Conservation (phyloP, 2,797 vertebrate genomes). For the Paedocypris micromegethes region DNA sequence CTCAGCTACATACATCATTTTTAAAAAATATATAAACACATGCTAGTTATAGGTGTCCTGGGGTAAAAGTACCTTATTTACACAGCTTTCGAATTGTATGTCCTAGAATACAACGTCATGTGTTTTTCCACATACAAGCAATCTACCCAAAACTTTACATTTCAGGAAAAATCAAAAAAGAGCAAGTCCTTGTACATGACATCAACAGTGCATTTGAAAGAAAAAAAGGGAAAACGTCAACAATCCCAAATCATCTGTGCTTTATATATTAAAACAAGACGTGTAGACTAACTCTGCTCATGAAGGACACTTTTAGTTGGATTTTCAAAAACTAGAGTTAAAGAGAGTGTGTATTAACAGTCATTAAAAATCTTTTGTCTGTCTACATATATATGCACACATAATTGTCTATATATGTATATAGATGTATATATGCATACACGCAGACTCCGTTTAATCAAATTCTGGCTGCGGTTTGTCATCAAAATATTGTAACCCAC, state of each 20-base stretch:
- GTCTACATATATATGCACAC: conserved; percentile 13
- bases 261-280: conserved; percentile 62
- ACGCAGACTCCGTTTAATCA: conserved; percentile 27
- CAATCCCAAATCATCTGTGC: conserved; percentile 51
- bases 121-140: conserved; percentile 52
- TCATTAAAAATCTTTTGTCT: conserved; percentile 32
- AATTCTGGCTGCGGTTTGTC: conserved; percentile 39
- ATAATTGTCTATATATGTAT: no score
- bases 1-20: conserved; percentile 64
- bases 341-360: no score
- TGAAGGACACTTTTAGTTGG: conserved; percentile 72
- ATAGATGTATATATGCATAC: no score
- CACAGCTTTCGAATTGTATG: conserved; percentile 51
- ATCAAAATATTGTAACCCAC: conserved; percentile 36
- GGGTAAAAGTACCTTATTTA: conserved; percentile 59
- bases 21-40: conserved; percentile 77
- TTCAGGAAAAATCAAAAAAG: conserved; percentile 57
- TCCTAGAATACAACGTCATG: conserved; percentile 52
- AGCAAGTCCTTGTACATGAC: conserved; percentile 58
- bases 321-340: not conserved
- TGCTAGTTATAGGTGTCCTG: conserved; percentile 61
- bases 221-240: conserved; percentile 69
- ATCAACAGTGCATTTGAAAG: conserved; percentile 70
- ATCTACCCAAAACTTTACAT: conserved; percentile 56
- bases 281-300: conserved; percentile 58